Evolutionary conservation across 2,797 vertebrate species (phyloP).

Genomic region (Pseudotriccus pelzelni): DNA sequence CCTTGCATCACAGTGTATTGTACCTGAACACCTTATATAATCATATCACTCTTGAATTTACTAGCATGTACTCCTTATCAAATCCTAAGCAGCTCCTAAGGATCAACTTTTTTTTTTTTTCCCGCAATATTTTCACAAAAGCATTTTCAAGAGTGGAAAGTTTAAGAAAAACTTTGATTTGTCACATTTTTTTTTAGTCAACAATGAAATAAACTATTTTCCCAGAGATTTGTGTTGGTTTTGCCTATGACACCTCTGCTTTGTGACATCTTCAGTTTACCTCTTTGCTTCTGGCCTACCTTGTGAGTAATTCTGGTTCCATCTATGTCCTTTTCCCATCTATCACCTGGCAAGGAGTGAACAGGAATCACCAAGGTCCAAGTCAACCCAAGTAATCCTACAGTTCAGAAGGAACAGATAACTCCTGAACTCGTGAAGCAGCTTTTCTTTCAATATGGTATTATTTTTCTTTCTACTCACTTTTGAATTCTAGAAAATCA

Average conservation of each 20-base stretch:
- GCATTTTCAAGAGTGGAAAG: not conserved
- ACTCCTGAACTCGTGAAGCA: not conserved
- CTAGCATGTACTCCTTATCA: not conserved
- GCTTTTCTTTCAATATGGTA: not conserved
- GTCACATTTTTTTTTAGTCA: not conserved
- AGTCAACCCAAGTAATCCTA: not conserved
- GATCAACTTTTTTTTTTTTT: not conserved
- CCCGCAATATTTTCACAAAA: not conserved
- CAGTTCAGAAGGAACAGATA: not conserved
- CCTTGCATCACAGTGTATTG: not conserved
- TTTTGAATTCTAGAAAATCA: not conserved
- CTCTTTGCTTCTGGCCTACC: fast-evolving
- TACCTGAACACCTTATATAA: not conserved
- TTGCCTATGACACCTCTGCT: not conserved
- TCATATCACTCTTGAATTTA: not conserved
- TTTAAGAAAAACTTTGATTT: not conserved
- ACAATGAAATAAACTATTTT: not conserved
- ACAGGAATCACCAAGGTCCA: not conserved
- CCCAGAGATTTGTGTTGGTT: not conserved
- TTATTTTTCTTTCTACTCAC: not conserved
- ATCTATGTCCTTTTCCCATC: not conserved
- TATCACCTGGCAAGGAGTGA: not conserved
- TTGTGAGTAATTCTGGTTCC: not conserved
- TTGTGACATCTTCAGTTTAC: not conserved
- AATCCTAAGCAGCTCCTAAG: not conserved